Base-by-base conservation (phyloP, 2,888 invertebrate species). In the Aethes cnicana region DNA sequence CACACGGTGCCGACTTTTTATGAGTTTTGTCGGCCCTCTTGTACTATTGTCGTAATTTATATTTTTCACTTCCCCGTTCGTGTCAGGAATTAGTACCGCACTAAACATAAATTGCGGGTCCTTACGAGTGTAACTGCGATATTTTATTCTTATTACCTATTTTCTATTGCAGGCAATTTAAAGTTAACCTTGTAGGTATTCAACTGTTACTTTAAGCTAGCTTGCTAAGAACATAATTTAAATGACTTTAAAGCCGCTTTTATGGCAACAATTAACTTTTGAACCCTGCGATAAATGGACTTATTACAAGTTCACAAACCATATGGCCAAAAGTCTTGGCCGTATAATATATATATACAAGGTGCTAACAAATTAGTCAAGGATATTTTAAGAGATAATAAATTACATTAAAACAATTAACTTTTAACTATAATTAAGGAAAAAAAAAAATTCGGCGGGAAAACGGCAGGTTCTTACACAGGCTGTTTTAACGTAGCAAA, bases 1-100 rank as follows among this genome's bases (percentile, higher is more conserved):
- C 81, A 78, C 69, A 69, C 72, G 68, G 72, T 67, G 73, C 72
- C 68, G 81, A 79, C 76, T 82, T 85, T 84, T 86, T 83, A 86
- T 81, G 83, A 77, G 75, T 71, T 73, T 76, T 83, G 84, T 82
- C 76, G 77, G 74, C 75, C 74, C 76, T 73, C 75, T 73, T 74
- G 77, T 80, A 74, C 74, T 70, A 69, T 74, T 77, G 77, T 75
- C 70, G 70, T 74, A 76, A 81, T 82, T 85, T 81, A 68, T 74
- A 78, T 80, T 82, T 74, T 71, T 73, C 44, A 46, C 46, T 52
- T 52, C 52, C 46, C 21, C 46, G 18, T 52, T 52, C 52, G 52
- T 52, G 44, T 46, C 32, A 52, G 46, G 25, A 46, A 52, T 52
- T 52, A 52, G 44, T 44, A 52, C 32, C 39, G 26, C 39, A 52